A percentile compares a stretch with the other conserved stretches of the same genome.
phyloP scores from a whole-genome alignment of 2,797 vertebrate genomes.

The Parauchenoglanis ngamensis region DNA sequence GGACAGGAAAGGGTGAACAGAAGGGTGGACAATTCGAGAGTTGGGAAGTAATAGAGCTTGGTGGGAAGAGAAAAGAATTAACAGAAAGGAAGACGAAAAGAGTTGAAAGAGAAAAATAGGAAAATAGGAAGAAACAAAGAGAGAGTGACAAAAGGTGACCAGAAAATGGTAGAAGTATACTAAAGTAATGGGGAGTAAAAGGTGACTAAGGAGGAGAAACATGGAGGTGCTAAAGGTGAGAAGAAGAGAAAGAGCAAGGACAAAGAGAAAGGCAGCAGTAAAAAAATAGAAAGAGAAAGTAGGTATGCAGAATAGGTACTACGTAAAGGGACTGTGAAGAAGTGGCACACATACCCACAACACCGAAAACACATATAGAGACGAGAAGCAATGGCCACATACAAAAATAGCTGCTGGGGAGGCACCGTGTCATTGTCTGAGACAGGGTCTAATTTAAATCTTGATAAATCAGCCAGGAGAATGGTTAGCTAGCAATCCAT shows the following conservation, averaged over 20 bases:
- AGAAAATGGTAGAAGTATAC: neutral
- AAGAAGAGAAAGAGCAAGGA: slow-evolving; percentile 40
- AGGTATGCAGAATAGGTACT: slow-evolving; percentile 32
- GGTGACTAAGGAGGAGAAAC: slow-evolving; percentile 54
- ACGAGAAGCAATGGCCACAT: slow-evolving; percentile 22
- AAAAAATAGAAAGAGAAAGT: slow-evolving; percentile 41
- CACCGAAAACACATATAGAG: slow-evolving; percentile 33
- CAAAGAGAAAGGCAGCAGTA: slow-evolving; percentile 20
- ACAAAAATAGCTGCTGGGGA: slow-evolving; percentile 34
- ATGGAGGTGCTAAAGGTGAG: slow-evolving; percentile 29
- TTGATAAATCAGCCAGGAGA: slow-evolving; percentile 6
- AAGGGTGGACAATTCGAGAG: slow-evolving; percentile 58
- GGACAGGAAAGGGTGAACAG: slow-evolving; percentile 51
- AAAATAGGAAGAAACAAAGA: neutral
- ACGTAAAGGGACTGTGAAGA: slow-evolving; percentile 49
- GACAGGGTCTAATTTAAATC: slow-evolving; percentile 12
- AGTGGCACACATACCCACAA: slow-evolving; percentile 58
- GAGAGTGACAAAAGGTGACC: neutral
- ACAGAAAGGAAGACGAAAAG: slow-evolving; percentile 35
- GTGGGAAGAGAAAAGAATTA: neutral
- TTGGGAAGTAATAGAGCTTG: slow-evolving; percentile 32
- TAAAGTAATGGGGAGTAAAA: slow-evolving; percentile 49
- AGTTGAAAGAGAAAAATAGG: slow-evolving; percentile 22
- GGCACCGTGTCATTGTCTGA: slow-evolving; percentile 51
- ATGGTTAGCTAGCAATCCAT: neutral